Conservation (phyloP, 2,797 vertebrate genomes). For the Micromesistius poutassou region DNA sequence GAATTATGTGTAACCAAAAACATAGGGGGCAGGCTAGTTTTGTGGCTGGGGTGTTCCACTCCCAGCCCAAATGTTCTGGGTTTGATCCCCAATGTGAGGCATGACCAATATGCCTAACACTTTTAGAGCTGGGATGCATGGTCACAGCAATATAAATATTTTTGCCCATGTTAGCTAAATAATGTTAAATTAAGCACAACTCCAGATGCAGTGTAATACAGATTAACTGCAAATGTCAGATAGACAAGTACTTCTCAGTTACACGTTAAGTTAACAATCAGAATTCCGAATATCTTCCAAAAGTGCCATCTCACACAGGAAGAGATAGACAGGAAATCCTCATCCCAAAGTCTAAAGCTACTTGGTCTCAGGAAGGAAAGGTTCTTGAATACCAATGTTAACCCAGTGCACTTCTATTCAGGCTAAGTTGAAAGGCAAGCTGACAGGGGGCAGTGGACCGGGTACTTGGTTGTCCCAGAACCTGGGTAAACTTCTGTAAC, state of each 20-base stretch:
- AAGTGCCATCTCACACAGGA: constrained; percentile 18
- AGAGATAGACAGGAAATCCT: constrained; percentile 15
- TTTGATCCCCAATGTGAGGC: not conserved
- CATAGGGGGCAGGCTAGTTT: not conserved
- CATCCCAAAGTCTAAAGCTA: constrained; percentile 19
- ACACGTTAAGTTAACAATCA: constrained; percentile 5
- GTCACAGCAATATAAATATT: too few species aligned
- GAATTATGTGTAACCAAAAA: not conserved
- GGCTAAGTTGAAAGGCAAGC: constrained; percentile 7
- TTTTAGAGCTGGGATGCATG: too few species aligned
- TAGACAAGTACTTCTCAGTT: not conserved
- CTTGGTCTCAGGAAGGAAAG: constrained; percentile 5
- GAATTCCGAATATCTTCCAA: constrained; percentile 22
- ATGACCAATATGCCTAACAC: not conserved
- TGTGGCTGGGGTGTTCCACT: not conserved
- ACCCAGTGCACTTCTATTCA: constrained; percentile 28
- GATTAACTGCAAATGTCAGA: too few species aligned
- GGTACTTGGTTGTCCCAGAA: not conserved
- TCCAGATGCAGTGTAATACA: too few species aligned
- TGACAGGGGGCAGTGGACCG: not conserved
- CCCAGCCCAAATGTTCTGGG: not conserved
- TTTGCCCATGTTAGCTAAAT: too few species aligned
- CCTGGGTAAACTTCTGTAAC: not conserved
- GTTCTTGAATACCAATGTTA: constrained; percentile 29
- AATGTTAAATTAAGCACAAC: too few species aligned